Conservation (phyloP, 2,797 vertebrate genomes). For the Synaphobranchus kaupii region DNA sequence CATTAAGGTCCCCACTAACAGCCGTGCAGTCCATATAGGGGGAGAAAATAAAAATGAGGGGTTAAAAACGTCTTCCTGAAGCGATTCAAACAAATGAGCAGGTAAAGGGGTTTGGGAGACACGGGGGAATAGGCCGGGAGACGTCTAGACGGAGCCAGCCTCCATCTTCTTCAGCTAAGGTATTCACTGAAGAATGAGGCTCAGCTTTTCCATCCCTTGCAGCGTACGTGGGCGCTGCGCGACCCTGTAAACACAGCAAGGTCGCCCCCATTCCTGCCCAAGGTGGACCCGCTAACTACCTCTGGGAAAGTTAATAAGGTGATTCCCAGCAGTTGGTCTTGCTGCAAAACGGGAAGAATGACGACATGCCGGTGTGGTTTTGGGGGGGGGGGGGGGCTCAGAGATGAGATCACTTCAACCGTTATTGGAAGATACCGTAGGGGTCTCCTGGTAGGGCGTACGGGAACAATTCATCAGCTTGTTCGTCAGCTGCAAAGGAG, state of each 20-base stretch:
- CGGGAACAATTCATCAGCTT: constrained; percentile 42
- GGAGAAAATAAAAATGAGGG: neutral
- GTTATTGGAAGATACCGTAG: neutral
- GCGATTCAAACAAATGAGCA: constrained; percentile 23
- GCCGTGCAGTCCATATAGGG: neutral
- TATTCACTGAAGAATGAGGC: constrained; percentile 37
- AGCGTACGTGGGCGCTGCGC: constrained; percentile 36
- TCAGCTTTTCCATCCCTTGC: constrained; percentile 68
- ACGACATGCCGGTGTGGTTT: constrained; percentile 43
- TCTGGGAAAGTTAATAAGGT: constrained; percentile 57
- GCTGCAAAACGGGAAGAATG: constrained; percentile 48
- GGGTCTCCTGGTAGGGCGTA: constrained; percentile 27
- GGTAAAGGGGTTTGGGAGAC: constrained; percentile 41
- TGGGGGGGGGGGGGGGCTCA: constrained; percentile 19
- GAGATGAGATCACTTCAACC: constrained; percentile 15
- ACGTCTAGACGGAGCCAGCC: constrained; percentile 58
- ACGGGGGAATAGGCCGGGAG: constrained; percentile 31
- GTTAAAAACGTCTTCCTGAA: neutral
- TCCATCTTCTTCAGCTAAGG: constrained; percentile 42
- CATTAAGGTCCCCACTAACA: neutral
- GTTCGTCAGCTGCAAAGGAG: constrained; percentile 38
- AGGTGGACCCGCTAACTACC: constrained; percentile 40
- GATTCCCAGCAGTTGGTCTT: constrained; percentile 43
- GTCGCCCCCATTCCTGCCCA: constrained; percentile 24
- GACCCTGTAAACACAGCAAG: constrained; percentile 47